Percentiles rank a stretch among this genome's conserved stretches.
Evolutionary conservation across 2,888 invertebrate genomes (phyloP).

Genomic region (Nezara viridula): DNA sequence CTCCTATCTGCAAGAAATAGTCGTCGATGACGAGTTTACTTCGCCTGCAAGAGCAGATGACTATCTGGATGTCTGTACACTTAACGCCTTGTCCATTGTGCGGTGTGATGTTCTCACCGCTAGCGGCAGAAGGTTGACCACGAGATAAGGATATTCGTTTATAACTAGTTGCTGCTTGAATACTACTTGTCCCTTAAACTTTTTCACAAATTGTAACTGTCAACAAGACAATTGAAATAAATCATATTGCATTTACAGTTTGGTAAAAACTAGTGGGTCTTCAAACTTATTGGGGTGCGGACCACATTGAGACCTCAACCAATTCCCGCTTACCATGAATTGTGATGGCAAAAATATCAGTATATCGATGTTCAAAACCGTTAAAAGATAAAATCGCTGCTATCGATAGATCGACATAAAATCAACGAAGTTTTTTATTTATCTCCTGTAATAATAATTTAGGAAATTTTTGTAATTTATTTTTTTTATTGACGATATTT

Average conservation of each 20-base stretch:
- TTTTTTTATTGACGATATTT: too few relatives aligned
- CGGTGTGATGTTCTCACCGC: not conserved
- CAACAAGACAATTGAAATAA: not conserved
- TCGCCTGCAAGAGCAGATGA: not conserved
- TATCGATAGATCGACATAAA: too few relatives aligned
- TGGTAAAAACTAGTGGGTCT: not conserved
- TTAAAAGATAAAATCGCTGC: too few relatives aligned
- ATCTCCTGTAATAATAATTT: too few relatives aligned
- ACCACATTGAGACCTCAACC: too few relatives aligned
- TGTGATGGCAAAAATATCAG: too few relatives aligned
- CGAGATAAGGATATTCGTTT: not conserved
- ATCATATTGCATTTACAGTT: not conserved
- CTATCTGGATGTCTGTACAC: not conserved
- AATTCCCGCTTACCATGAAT: too few relatives aligned
- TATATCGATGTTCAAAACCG: too few relatives aligned
- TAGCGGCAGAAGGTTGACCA: not conserved
- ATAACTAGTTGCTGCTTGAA: not conserved
- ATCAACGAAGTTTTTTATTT: too few relatives aligned
- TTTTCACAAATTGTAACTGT: not conserved
- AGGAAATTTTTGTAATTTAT: too few relatives aligned
- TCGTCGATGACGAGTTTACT: not conserved
- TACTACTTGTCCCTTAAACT: not conserved
- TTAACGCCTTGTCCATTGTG: not conserved
- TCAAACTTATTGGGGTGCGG: too few relatives aligned
- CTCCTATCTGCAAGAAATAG: not conserved